A percentile compares a stretch with the other conserved stretches of the same genome.
phyloP scores from a whole-genome alignment of 2,888 invertebrate species.

The Heliconius charithonia region DNA sequence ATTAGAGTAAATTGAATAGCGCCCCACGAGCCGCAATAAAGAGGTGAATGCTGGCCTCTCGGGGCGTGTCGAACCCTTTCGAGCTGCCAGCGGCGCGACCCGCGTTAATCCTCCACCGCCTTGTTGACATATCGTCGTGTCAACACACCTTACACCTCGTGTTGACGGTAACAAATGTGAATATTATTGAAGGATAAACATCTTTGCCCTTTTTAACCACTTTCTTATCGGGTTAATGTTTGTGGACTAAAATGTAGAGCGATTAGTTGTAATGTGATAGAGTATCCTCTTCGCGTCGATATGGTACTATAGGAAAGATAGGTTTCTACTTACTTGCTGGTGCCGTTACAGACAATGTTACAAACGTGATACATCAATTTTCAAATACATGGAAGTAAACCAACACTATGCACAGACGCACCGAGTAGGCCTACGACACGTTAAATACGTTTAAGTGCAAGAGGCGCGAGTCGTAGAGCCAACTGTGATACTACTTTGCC shows the following conservation, averaged over 20 bases:
- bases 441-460: constrained; percentile 31
- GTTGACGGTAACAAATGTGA: constrained; percentile 37
- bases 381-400: constrained; percentile 34
- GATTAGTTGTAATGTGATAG: neutral
- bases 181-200: constrained; percentile 35
- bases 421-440: constrained; percentile 39
- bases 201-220: neutral
- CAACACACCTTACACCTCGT: constrained; percentile 35
- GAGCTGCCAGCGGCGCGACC: constrained; percentile 31
- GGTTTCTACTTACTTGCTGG: constrained; percentile 45
- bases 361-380: constrained; percentile 36
- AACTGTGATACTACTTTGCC: constrained; percentile 28
- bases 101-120: constrained; percentile 38
- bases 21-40: constrained; percentile 46
- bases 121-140: constrained; percentile 51
- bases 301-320: constrained; percentile 13
- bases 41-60: constrained; percentile 48
- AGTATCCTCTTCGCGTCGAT: neutral
- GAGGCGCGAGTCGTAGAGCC: constrained; percentile 30
- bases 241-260: constrained; percentile 2
- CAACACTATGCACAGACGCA: constrained; percentile 47
- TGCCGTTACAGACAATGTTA: constrained; percentile 31
- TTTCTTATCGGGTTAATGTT: constrained; percentile 15
- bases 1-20: constrained; percentile 51
- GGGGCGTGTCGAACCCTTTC: constrained; percentile 67